Conservation (phyloP, 2,888 invertebrate species). For the Itoplectis maculator region DNA sequence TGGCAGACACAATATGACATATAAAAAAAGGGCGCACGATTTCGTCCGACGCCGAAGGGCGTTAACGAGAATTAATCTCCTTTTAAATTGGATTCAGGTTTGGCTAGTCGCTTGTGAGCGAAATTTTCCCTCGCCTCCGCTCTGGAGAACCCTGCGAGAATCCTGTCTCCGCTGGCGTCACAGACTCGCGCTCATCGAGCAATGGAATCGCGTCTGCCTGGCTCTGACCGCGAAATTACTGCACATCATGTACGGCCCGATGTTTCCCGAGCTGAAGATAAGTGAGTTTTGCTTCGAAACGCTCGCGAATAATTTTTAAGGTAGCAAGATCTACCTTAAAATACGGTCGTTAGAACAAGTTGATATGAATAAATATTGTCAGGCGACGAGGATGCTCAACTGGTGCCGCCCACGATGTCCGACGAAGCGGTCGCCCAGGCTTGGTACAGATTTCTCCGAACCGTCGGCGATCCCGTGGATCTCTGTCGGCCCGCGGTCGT, state of each 20-base stretch:
- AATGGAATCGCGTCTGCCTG: constrained; percentile 97
- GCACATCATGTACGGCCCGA: constrained; percentile 94
- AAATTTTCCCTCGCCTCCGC: constrained; percentile 97
- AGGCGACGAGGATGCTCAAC: constrained; percentile 94
- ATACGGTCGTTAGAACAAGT: too few species aligned
- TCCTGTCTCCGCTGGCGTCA: constrained; percentile 98
- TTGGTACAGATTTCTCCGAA: constrained; percentile 97
- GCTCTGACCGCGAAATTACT: constrained; percentile 94
- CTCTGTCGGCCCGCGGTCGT: constrained; percentile 94
- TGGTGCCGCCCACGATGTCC: constrained; percentile 94
- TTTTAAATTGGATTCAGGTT: too few species aligned
- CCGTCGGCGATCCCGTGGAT: constrained; percentile 97
- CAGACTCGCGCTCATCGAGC: constrained; percentile 95
- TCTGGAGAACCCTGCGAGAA: constrained; percentile 97
- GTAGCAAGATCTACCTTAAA: too few species aligned
- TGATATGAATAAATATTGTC: constrained; percentile 58
- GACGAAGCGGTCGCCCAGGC: constrained; percentile 96
- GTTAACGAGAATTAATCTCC: too few species aligned
- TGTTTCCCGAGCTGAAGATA: constrained; percentile 92
- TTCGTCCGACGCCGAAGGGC: too few species aligned
- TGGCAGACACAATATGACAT: too few species aligned
- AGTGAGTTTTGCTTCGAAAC: constrained; percentile 85
- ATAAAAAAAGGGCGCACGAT: too few species aligned
- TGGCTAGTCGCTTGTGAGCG: constrained; percentile 91
- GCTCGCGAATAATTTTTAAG: too few species aligned